phyloP scores from a whole-genome alignment of 1,140 invertebrate species.

The Zaprionus gabonicus region DNA sequence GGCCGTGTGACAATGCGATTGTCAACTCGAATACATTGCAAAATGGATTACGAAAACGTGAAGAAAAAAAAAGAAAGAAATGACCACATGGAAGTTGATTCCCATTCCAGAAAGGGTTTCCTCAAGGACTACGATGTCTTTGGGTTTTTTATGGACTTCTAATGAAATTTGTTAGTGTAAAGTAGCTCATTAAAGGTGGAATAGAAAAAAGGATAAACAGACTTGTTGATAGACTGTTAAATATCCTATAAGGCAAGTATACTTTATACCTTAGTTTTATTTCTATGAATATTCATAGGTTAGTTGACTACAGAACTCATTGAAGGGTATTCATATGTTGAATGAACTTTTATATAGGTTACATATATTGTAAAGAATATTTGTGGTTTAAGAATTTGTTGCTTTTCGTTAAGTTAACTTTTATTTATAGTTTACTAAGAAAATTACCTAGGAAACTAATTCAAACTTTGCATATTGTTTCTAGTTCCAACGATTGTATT shows the following conservation, averaged over 20 bases:
- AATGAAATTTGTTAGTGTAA: too few relatives aligned
- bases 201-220: too few relatives aligned
- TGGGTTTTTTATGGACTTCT: neutral
- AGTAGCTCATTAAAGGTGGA: too few relatives aligned
- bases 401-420: too few relatives aligned
- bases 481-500: too few relatives aligned
- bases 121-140: neutral
- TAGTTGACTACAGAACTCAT: neutral
- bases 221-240: neutral
- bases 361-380: too few relatives aligned
- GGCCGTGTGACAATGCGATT: constrained; percentile 23
- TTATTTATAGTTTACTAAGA: too few relatives aligned
- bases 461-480: too few relatives aligned
- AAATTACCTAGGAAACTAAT: too few relatives aligned
- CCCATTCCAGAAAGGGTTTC: constrained; percentile 1
- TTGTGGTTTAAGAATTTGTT: too few relatives aligned
- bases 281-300: neutral
- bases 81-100: neutral
- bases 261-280: too few relatives aligned
- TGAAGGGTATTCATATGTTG: neutral
- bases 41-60: neutral
- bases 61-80: neutral
- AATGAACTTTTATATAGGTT: too few relatives aligned
- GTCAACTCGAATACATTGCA: constrained; percentile 7
- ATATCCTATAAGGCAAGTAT: neutral